phyloP scores from a whole-genome alignment of 1,140 invertebrate genomes.

The Arion vulgaris region DNA sequence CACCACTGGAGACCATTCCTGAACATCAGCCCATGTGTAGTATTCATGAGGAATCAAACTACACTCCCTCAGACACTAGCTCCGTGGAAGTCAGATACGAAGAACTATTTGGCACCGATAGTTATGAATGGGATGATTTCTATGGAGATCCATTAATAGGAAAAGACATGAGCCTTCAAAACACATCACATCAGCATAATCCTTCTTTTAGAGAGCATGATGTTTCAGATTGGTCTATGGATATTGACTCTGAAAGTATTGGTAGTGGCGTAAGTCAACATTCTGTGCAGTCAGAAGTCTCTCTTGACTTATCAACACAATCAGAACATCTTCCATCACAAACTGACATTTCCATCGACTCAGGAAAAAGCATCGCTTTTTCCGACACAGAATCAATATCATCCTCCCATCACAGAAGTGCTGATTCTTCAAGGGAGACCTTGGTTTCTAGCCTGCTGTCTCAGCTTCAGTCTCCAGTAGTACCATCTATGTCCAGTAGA shows the following conservation, averaged over 20 bases:
- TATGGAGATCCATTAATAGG: slow-evolving; percentile 61
- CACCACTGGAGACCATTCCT: slow-evolving; percentile 62
- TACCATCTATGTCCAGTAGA: slow-evolving; percentile 38
- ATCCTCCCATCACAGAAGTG: background rate
- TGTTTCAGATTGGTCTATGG: slow-evolving; percentile 63
- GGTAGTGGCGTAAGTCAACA: slow-evolving; percentile 29
- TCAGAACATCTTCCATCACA: background rate
- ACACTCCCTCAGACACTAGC: slow-evolving; percentile 45
- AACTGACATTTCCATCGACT: slow-evolving; percentile 34
- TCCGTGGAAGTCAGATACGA: slow-evolving; percentile 52
- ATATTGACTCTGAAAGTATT: slow-evolving; percentile 49
- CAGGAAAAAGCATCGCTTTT: slow-evolving; percentile 40
- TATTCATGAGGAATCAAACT: slow-evolving; percentile 49
- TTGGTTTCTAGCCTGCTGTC: slow-evolving; percentile 25
- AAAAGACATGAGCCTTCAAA: slow-evolving; percentile 50
- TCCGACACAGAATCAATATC: slow-evolving; percentile 22
- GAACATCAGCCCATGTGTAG: slow-evolving; percentile 54
- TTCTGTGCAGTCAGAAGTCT: slow-evolving; percentile 21
- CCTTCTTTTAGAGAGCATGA: slow-evolving; percentile 25
- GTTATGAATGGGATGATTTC: slow-evolving; percentile 68
- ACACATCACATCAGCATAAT: background rate
- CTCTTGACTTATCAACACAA: slow-evolving; percentile 7
- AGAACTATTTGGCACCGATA: slow-evolving; percentile 52
- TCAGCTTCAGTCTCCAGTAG: slow-evolving; percentile 31
- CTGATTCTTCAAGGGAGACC: background rate